Evolutionary conservation across 2,888 invertebrate species (phyloP).

Genomic region (Amblyjoppa fuscipennis): DNA sequence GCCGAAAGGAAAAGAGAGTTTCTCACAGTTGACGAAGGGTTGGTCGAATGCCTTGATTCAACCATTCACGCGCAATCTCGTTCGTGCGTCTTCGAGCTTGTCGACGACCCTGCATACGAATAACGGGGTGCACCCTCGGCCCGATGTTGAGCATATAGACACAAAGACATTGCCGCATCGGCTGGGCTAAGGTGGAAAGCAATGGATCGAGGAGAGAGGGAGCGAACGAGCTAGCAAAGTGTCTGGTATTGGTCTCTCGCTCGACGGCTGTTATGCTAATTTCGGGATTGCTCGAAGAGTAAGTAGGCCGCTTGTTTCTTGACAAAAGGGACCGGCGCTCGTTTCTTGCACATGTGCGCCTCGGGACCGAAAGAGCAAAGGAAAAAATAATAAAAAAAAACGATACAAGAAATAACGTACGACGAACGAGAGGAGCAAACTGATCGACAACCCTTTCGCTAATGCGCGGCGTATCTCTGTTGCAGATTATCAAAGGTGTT

Average conservation of each 20-base stretch:
- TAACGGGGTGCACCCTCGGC: constrained; percentile 45
- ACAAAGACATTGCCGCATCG: constrained; percentile 9
- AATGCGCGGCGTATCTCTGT: neutral
- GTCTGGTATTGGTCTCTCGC: constrained; percentile 64
- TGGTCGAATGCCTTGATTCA: constrained; percentile 23
- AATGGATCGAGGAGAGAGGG: constrained; percentile 39
- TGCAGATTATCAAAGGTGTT: neutral
- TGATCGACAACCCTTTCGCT: constrained; percentile 6
- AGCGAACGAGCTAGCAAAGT: constrained; percentile 57
- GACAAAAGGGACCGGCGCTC: constrained; percentile 45
- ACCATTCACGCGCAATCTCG: constrained; percentile 42
- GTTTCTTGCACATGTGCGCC: constrained; percentile 56
- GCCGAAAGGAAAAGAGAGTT: constrained; percentile 15
- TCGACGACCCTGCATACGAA: neutral
- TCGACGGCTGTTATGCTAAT: constrained; percentile 67
- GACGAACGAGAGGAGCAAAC: constrained; percentile 7
- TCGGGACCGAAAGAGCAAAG: constrained; percentile 7
- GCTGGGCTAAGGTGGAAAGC: constrained; percentile 49
- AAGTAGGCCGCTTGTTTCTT: constrained; percentile 60
- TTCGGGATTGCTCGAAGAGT: constrained; percentile 51
- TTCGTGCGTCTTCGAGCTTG: constrained; percentile 22
- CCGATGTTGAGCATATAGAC: constrained; percentile 23
- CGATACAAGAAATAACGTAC: constrained; percentile 6
- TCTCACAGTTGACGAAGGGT: constrained; percentile 59
- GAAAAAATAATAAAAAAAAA: neutral